Evolutionary conservation across 2,888 invertebrate species (phyloP).

Genomic region (Drosophila glabriapex): DNA sequence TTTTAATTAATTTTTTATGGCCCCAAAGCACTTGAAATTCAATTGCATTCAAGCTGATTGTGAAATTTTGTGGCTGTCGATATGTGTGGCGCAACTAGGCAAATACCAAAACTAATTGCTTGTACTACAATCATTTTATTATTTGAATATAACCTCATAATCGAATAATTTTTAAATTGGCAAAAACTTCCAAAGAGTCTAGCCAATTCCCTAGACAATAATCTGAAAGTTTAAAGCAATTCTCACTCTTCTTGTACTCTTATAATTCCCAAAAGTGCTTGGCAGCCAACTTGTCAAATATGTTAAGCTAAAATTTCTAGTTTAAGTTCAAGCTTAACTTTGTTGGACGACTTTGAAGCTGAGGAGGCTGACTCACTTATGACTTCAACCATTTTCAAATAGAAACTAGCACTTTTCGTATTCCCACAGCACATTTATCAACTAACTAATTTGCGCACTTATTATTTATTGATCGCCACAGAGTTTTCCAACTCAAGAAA

Average conservation of each 20-base stretch:
- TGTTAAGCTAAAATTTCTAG: background rate
- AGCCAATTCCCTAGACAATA: background rate
- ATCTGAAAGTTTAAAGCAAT: background rate
- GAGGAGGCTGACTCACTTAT: background rate
- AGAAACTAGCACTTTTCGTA: background rate
- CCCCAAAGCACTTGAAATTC: constrained; percentile 45
- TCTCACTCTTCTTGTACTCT: background rate
- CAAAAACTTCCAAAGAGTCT: background rate
- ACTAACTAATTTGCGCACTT: constrained; percentile 22
- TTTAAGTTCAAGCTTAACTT: background rate
- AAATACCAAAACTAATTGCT: constrained; percentile 3
- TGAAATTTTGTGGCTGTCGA: constrained; percentile 20
- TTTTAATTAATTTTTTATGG: constrained; percentile 75
- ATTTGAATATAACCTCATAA: background rate
- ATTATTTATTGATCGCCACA: constrained; percentile 39
- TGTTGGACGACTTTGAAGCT: background rate
- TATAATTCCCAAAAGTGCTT: background rate
- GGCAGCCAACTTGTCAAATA: background rate
- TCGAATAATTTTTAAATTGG: background rate
- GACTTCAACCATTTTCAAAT: background rate
- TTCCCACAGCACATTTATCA: constrained; percentile 30
- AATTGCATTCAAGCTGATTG: constrained; percentile 50
- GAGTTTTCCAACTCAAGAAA: constrained; percentile 4
- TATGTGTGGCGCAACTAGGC: background rate
- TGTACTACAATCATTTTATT: background rate